These are phyloP conservation scores for Xiphophorus hellerii DNA, from an alignment of 2,113 vertebrate species.

Conservation along the genomic window DNA sequence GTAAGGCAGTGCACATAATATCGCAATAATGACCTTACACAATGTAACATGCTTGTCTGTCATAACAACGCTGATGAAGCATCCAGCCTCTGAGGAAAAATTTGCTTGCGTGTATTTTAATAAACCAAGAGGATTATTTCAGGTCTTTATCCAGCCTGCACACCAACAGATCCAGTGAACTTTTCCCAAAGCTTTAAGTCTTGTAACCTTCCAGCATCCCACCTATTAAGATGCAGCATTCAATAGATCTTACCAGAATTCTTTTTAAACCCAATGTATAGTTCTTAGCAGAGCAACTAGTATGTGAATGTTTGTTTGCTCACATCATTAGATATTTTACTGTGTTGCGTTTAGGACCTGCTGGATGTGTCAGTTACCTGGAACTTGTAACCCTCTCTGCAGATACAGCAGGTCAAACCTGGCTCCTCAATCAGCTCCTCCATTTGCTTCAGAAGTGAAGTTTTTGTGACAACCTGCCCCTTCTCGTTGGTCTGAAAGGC, in stretches of 20 bases:
- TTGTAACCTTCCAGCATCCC: not conserved
- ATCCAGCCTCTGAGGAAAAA: too few relatives aligned
- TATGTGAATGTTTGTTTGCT: not conserved
- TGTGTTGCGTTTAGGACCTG: not conserved
- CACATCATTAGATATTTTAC: not conserved
- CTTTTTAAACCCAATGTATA: not conserved
- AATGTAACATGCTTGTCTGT: too few relatives aligned
- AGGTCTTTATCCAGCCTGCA: too few relatives aligned
- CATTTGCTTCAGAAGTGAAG: conserved; percentile 96
- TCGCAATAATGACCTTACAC: too few relatives aligned
- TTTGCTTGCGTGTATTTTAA: too few relatives aligned
- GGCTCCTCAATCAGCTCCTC: conserved; percentile 99
- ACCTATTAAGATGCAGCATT: not conserved
- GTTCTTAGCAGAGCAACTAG: not conserved
- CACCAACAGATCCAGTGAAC: too few relatives aligned
- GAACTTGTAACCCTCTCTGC: conserved; percentile 98
- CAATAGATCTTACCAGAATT: not conserved
- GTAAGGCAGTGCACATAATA: too few relatives aligned
- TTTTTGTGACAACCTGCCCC: conserved; percentile 98
- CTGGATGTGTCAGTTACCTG: conserved; percentile 82
- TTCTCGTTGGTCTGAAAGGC: conserved; percentile 93
- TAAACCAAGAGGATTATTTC: too few relatives aligned
- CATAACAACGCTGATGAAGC: too few relatives aligned
- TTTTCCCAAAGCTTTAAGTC: not conserved
- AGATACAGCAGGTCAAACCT: conserved; percentile 97